Evolutionary conservation across 2,888 invertebrate genomes (phyloP).

Genomic region (Coelogynopora nodosa): DNA sequence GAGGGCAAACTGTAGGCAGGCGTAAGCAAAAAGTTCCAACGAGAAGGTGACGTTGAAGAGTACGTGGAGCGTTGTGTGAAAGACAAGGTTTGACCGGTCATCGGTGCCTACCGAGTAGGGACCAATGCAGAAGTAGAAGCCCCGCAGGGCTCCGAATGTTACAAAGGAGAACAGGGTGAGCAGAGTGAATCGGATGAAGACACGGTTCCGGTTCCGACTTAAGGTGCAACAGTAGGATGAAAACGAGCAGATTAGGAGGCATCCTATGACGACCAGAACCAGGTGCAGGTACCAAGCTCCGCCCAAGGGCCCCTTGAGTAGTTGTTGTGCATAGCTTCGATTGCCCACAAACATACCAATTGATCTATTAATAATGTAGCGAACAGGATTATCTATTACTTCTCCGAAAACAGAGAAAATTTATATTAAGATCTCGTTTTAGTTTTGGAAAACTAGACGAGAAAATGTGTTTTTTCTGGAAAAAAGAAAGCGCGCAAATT

Average conservation of each 20-base stretch:
- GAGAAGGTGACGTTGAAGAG: not conserved
- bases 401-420: too few species aligned
- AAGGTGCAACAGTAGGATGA: not conserved
- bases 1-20: not conserved
- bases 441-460: too few species aligned
- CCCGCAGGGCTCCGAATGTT: not conserved
- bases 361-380: too few species aligned
- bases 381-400: too few species aligned
- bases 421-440: too few species aligned
- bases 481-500: too few species aligned
- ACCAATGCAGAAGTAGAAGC: not conserved
- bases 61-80: not conserved
- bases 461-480: too few species aligned
- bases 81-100: not conserved
- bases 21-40: not conserved
- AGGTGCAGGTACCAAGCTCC: not conserved
- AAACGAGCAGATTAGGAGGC: not conserved
- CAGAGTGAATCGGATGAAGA: not conserved
- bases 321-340: not conserved
- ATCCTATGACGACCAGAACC: not conserved
- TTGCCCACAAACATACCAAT: not conserved
- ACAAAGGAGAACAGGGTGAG: not conserved
- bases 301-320: not conserved
- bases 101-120: not conserved
- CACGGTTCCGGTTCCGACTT: not conserved